Percentiles rank a stretch among this genome's conserved stretches.
Evolutionary conservation across 2,113 vertebrate genomes (phyloP).

Genomic region (Dermatemys mawii): DNA sequence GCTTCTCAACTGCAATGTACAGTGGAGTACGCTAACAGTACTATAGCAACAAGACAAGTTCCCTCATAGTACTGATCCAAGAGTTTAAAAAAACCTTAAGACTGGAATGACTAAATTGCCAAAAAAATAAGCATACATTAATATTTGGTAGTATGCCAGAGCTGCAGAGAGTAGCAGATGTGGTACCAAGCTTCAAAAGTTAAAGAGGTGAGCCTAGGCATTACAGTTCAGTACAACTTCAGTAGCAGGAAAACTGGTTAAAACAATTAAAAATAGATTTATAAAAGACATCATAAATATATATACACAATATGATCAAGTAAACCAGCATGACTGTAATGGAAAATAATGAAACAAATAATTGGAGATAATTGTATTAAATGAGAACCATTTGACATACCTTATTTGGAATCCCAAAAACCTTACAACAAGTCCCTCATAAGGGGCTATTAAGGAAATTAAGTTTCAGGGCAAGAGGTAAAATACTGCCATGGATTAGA

Average conservation of each 20-base stretch:
- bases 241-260: neutral
- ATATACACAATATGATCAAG: neutral
- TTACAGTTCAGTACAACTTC: neutral
- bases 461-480: neutral
- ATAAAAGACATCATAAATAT: neutral
- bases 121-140: neutral
- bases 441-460: neutral
- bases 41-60: neutral
- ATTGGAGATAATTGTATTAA: neutral
- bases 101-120: neutral
- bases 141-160: neutral
- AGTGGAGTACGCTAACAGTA: neutral
- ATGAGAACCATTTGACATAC: neutral
- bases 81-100: neutral
- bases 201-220: neutral
- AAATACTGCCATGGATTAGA: neutral
- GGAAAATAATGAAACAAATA: neutral
- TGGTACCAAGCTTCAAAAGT: neutral
- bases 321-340: neutral
- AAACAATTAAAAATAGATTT: neutral
- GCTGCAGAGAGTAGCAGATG: neutral
- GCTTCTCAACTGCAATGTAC: neutral
- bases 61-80: neutral
- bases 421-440: neutral
- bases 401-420: conserved; percentile 5